Evolutionary conservation across 2,888 invertebrate species (phyloP).

Genomic region (Xanthia togata): DNA sequence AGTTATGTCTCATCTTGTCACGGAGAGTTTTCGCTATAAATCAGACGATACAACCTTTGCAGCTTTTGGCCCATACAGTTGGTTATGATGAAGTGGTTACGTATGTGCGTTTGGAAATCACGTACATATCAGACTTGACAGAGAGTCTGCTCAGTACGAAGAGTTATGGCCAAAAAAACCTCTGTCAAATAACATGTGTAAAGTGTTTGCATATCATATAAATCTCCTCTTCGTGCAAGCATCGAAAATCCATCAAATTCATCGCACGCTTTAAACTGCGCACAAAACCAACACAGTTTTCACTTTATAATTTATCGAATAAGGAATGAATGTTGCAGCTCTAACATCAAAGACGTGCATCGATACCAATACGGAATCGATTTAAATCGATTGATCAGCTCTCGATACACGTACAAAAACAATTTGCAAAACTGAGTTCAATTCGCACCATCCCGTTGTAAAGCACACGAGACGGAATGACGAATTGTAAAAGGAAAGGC

Average conservation of each 20-base stretch:
- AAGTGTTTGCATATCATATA: conserved; percentile 3
- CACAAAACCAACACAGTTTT: conserved; percentile 50
- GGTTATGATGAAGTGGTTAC: conserved; percentile 17
- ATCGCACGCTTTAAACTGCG: conserved; percentile 42
- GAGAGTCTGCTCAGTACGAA: neutral
- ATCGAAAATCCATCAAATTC: conserved; percentile 38
- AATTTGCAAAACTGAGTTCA: conserved; percentile 83
- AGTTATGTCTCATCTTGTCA: conserved; percentile 62
- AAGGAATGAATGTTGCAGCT: conserved; percentile 53
- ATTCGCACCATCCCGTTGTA: conserved; percentile 85
- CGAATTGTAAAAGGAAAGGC: conserved; percentile 87
- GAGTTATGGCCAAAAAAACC: neutral
- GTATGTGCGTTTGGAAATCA: conserved; percentile 1
- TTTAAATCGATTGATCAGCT: conserved; percentile 70
- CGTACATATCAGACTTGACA: neutral
- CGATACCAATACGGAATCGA: conserved; percentile 69
- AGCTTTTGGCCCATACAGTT: conserved; percentile 16
- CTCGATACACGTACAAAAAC: conserved; percentile 78
- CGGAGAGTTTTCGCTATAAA: conserved; percentile 51
- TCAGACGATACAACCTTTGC: conserved; percentile 32
- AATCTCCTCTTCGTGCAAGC: conserved; percentile 24
- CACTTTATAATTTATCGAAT: conserved; percentile 63
- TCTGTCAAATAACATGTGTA: neutral
- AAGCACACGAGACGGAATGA: conserved; percentile 83
- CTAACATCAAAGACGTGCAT: conserved; percentile 55